Conservation (phyloP, 1,140 invertebrate genomes). For the Bombyx mori region ASM3026992v2 NC_085129.1:8917001-8917500, state of each 20-base stretch:
- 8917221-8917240: neutral
- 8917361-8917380: neutral
- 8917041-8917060: neutral
- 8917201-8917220: neutral
- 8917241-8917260: neutral
- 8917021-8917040: neutral
- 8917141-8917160: neutral
- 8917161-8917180: neutral
- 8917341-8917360: neutral
- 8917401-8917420: neutral
- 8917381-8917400: neutral
- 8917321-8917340: neutral
- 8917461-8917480: neutral
- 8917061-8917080: neutral
- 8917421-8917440: too few relatives aligned
- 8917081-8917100: neutral
- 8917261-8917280: neutral
- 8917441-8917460: too few relatives aligned
- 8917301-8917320: neutral
- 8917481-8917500: neutral
- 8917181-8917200: neutral
- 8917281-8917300: neutral
- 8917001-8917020: neutral
- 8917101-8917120: neutral
- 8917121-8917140: neutral